These are phyloP conservation scores for Lycaena phlaeas DNA, from an alignment of 2,888 invertebrate genomes.

Conservation along the genomic window DNA sequence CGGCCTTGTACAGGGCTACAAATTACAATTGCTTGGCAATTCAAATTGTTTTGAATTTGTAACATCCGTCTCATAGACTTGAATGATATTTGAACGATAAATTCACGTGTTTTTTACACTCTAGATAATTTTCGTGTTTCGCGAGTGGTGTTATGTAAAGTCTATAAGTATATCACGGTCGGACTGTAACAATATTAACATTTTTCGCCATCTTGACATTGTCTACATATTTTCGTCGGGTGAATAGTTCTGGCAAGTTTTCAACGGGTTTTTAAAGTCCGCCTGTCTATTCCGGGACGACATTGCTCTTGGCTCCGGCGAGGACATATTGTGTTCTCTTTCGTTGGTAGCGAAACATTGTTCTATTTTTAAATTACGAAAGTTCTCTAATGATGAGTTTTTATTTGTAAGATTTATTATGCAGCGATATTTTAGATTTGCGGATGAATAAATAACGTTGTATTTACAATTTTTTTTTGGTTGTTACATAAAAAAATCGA, in stretches of 20 bases:
- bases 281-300: slow-evolving; percentile 50
- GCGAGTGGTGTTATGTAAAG: no score
- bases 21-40: no score
- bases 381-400: neutral
- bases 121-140: no score
- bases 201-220: slow-evolving; percentile 13
- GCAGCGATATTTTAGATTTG: no score
- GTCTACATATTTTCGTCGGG: slow-evolving; percentile 42
- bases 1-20: no score
- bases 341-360: no score
- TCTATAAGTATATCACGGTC: no score
- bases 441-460: neutral
- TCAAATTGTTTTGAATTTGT: no score
- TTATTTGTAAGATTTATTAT: neutral
- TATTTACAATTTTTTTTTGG: neutral
- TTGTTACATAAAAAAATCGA: no score
- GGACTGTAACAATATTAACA: neutral
- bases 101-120: no score
- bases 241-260: slow-evolving; percentile 45
- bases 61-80: no score
- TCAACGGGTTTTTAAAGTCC: slow-evolving; percentile 44
- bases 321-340: slow-evolving; percentile 31
- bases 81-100: no score
- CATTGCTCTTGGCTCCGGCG: slow-evolving; percentile 53
- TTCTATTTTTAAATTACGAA: slow-evolving; percentile 6